These are phyloP conservation scores for Ligdia adustata DNA, from an alignment of 2,888 invertebrate genomes.

Conservation along the genomic window DNA sequence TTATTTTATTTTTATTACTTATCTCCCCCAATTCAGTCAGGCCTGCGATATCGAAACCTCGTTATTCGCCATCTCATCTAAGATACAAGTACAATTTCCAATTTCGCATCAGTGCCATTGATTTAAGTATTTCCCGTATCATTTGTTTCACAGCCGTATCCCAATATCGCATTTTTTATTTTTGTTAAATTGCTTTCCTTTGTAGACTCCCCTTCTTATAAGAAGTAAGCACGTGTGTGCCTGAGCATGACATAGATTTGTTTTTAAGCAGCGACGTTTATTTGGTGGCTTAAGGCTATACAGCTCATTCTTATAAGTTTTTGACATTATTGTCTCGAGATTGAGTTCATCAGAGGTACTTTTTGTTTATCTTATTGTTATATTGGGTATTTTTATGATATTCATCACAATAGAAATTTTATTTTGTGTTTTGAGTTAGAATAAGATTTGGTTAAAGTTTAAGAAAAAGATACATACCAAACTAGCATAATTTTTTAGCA, in stretches of 20 bases:
- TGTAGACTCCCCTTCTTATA: constrained; percentile 71
- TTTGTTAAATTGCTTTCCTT: constrained; percentile 81
- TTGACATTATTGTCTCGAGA: constrained; percentile 30
- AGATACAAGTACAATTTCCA: constrained; percentile 50
- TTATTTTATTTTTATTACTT: too few relatives aligned
- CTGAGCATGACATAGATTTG: constrained; percentile 71
- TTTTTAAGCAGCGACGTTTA: constrained; percentile 79
- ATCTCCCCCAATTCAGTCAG: constrained; percentile 17
- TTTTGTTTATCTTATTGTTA: constrained; percentile 14
- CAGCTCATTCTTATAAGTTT: constrained; percentile 55
- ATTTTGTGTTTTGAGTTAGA: too few relatives aligned
- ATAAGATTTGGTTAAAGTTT: too few relatives aligned
- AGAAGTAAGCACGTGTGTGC: constrained; percentile 63
- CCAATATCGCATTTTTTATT: constrained; percentile 77
- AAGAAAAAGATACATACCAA: too few relatives aligned
- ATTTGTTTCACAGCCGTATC: constrained; percentile 72
- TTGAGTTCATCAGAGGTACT: constrained; percentile 29
- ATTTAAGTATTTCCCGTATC: constrained; percentile 82
- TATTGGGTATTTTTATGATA: too few relatives aligned
- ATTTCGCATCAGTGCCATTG: constrained; percentile 75
- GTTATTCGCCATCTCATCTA: constrained; percentile 50
- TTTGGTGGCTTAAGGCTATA: constrained; percentile 75
- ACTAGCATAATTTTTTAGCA: too few relatives aligned
- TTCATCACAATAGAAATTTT: too few relatives aligned
- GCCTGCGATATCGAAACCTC: constrained; percentile 37